Base-by-base conservation (phyloP, 2,797 vertebrate species). In the Knipowitschia caucasica region DNA sequence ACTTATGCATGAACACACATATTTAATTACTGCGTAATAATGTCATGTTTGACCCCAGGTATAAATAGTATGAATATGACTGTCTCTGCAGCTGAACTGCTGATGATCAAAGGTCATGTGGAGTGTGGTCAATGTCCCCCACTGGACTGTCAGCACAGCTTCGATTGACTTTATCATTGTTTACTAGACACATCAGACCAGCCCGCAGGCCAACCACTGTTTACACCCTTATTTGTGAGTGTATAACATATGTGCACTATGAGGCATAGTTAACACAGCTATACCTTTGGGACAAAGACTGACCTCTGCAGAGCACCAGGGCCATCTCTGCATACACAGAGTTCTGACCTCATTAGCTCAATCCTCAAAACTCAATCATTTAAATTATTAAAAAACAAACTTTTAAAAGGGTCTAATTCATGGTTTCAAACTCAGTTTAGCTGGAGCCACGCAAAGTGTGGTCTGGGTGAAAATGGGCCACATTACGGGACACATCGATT, bases 1-100 rank as follows among this genome's bases (percentile, higher is more conserved):
- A 78, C 62, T 10, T 63, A 52, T 15, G 78, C 82, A 79, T 76
- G 69, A 78, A 62, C 62, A 20, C 75, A 55, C 81, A 80, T 65
- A 84, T 85, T 84, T 85, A 84, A 89, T 90, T 85, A 82, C 79
- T 75, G 72, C 50, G 61, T 71, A 64, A 75, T 78, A 74, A 81
- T 71, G 74, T 71, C 69, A 63, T 18, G 59, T 59, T 50, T 58
- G 56, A 64, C 69, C 64, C 18, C 0, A 7, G 59, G 63, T 68
- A 80, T 60, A 77, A 79, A 79, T 61, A 72, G 71, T 62, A 20
- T 30, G 36, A 3, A 15, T 14, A 43, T 55, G 56, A 5, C 50
- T 57, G 54, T 55, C 64, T 52, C 67, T 69, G 55, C 25, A 27
- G 64, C 11, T 51, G 58, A 67, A 62, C 50, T 62, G 70, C 63